Conservation (phyloP, 2,113 vertebrate species). For the Propithecus coquereli region DNA sequence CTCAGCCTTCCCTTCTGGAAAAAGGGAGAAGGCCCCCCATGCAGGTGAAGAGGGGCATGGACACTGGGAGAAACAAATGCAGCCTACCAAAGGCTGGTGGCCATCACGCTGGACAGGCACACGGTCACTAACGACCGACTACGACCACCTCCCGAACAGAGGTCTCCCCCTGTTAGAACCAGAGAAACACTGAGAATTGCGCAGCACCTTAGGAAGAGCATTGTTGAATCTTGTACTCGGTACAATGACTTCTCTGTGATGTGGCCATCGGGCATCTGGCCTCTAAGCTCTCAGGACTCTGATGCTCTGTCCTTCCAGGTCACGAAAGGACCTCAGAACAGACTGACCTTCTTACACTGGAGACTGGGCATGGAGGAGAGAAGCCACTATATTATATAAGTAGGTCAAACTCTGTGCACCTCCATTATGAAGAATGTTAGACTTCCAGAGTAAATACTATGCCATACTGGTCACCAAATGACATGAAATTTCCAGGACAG, state of each 20-base stretch:
- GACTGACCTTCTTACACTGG: neutral
- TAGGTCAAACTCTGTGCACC: fast-evolving
- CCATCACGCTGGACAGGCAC: too few relatives aligned
- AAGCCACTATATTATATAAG: fast-evolving
- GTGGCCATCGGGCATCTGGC: neutral
- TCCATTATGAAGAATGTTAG: neutral
- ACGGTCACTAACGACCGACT: neutral
- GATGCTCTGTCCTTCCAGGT: too few relatives aligned
- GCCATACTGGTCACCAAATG: neutral
- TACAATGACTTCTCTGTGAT: fast-evolving
- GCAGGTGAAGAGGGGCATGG: fast-evolving
- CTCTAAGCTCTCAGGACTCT: neutral
- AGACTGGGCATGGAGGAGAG: neutral
- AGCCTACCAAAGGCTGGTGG: neutral
- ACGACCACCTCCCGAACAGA: neutral
- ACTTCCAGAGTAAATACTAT: neutral
- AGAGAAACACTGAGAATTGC: neutral
- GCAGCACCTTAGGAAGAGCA: neutral
- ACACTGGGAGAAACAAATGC: too few relatives aligned
- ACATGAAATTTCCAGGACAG: neutral
- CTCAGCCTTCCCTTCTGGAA: neutral
- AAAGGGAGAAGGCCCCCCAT: neutral
- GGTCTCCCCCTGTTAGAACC: neutral
- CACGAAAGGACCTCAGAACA: neutral
- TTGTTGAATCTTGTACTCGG: neutral